Base-by-base conservation (phyloP, 2,888 invertebrate species). In the Agrotis puta region DNA sequence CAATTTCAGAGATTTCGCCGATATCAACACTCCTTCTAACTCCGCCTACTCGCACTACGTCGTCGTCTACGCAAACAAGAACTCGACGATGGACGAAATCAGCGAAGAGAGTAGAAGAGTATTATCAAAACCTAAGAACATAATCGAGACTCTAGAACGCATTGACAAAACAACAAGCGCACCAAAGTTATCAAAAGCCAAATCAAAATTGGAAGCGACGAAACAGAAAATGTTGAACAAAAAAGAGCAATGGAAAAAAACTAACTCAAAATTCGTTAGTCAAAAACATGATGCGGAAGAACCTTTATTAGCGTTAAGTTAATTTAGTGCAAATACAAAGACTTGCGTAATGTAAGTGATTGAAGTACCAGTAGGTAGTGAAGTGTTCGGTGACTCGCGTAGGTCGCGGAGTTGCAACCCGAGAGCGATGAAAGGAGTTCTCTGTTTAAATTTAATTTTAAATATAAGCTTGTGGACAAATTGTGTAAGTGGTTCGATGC, bases 1-100 rank as follows among this genome's bases (percentile, higher is more conserved):
- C 6, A 98, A 98, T 89, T 98, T 98, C 94, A 97, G 98, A 86
- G 98, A 98, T 90, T 98, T 98, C 88, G 98, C 98, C 0, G 98
- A 98, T 86, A 98, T 98, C 67, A 98, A 98, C 77, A 97, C 98
- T 4, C 98, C 98, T 0, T 97, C 98, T 0, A 98, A 98, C 88
- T 93, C 96, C 2, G 98, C 98, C 9, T 98, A 98, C 91, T 98
- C 98, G 0, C 98, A 98, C 84, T 97, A 97, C 77, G 98, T 98
- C 45, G 97, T 98, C 0, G 98, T 98, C 0, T 98, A 98, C 88
- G 98, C 98, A 0, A 98, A 98, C 83, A 98, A 98, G 90, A 98
- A 98, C 86, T 97, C 97, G 11, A 98, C 97, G 4, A 93, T 96
- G 79, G 96, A 96, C 83, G 96, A 97, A 81, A 92, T 96, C 24